Conservation (phyloP, 2,797 vertebrate genomes). For the Takifugu ocellatus region DNA sequence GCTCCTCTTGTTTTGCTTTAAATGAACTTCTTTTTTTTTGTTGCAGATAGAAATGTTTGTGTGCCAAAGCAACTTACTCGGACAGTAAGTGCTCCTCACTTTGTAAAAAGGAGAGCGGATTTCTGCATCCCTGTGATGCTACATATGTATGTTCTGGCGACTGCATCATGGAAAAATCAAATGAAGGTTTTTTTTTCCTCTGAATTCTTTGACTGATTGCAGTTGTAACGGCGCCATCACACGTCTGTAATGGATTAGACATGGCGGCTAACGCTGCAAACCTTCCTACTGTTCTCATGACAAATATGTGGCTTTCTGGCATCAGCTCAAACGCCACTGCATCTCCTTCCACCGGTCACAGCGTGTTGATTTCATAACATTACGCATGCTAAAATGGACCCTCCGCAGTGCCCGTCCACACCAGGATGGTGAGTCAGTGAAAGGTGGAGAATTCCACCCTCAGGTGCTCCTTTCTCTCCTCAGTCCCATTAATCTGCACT, state of each 20-base stretch:
- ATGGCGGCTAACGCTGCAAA: constrained; percentile 30
- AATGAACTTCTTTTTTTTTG: too few relatives aligned
- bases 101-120: background rate
- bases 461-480: constrained; percentile 24
- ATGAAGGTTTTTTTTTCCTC: constrained; percentile 16
- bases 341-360: constrained; percentile 35
- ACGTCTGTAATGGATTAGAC: constrained; percentile 50
- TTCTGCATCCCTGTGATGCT: constrained; percentile 1
- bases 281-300: constrained; percentile 17
- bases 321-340: constrained; percentile 36
- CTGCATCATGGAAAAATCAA: constrained; percentile 27
- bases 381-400: constrained; percentile 18
- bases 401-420: constrained; percentile 21
- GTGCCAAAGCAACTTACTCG: too few relatives aligned
- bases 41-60: too few relatives aligned
- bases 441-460: constrained; percentile 47
- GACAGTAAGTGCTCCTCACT: background rate
- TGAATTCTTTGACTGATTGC: constrained; percentile 29
- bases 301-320: constrained; percentile 16
- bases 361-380: constrained; percentile 38
- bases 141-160: constrained; percentile 19
- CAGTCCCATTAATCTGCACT: constrained; percentile 41
- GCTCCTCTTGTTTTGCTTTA: background rate
- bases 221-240: constrained; percentile 20
- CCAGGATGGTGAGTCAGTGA: constrained; percentile 36